Evolutionary conservation across 2,888 invertebrate species (phyloP).

Genomic region (Cantharis nigra): DNA sequence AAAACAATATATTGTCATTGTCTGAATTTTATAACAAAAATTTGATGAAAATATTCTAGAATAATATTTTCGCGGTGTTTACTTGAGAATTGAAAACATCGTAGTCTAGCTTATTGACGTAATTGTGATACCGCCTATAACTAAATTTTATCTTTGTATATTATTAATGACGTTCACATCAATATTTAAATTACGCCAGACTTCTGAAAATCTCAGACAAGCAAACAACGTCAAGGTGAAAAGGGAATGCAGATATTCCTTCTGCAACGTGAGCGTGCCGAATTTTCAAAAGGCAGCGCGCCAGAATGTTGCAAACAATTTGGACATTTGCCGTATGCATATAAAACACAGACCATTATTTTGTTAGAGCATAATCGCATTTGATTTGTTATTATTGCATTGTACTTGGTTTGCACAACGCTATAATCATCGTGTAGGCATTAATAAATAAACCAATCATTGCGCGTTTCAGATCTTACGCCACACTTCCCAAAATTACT

Average conservation of each 20-base stretch:
- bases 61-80: neutral
- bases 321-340: neutral
- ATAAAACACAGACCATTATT: neutral
- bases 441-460: neutral
- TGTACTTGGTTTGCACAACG: neutral
- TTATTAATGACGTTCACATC: neutral
- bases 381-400: neutral
- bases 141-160: neutral
- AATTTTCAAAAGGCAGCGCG: neutral
- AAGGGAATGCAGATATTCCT: neutral
- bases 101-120: neutral
- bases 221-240: neutral
- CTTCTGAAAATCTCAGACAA: neutral
- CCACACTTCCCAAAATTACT: neutral
- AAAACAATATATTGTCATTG: neutral
- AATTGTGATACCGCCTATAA: neutral
- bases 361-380: neutral
- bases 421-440: neutral
- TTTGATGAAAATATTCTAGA: neutral
- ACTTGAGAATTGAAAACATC: neutral
- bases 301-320: neutral
- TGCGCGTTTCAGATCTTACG: neutral
- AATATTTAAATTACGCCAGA: neutral
- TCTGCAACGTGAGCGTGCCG: neutral
- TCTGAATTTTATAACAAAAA: neutral